These are phyloP conservation scores for Dasyornis broadbenti DNA, from an alignment of 2,113 vertebrate species.

Conservation along the genomic window DNA sequence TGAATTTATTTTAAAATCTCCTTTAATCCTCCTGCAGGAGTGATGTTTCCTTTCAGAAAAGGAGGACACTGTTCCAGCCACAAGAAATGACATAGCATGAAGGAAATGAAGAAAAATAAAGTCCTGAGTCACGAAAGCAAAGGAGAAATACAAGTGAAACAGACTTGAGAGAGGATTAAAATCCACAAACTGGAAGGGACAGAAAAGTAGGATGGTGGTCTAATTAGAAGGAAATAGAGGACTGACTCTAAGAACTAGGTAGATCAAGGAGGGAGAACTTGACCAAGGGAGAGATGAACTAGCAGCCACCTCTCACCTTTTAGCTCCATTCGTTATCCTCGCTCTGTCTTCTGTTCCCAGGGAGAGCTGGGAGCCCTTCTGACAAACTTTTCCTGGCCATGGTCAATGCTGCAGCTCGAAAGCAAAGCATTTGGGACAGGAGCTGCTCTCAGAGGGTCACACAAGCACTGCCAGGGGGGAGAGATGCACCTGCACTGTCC, in stretches of 20 bases:
- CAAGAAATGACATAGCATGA: constrained; percentile 18
- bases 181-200: background rate
- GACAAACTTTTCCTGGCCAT: background rate
- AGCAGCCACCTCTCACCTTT: background rate
- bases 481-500: background rate
- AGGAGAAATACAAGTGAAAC: background rate
- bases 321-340: background rate
- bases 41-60: constrained; percentile 36
- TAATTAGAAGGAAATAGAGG: constrained; percentile 31
- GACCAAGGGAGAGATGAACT: background rate
- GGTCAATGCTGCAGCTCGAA: background rate
- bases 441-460: background rate
- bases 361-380: background rate
- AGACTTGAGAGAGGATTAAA: background rate
- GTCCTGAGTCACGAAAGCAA: constrained; percentile 34
- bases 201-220: background rate
- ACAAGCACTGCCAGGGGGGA: background rate
- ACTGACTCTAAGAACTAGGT: background rate
- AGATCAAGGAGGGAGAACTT: background rate
- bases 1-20: constrained; percentile 4
- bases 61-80: background rate
- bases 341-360: background rate
- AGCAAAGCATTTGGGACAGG: background rate
- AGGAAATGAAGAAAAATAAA: background rate
- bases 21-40: background rate